Base-by-base conservation (phyloP, 1,140 invertebrate genomes). In the Sesamia nonagrioides region DNA sequence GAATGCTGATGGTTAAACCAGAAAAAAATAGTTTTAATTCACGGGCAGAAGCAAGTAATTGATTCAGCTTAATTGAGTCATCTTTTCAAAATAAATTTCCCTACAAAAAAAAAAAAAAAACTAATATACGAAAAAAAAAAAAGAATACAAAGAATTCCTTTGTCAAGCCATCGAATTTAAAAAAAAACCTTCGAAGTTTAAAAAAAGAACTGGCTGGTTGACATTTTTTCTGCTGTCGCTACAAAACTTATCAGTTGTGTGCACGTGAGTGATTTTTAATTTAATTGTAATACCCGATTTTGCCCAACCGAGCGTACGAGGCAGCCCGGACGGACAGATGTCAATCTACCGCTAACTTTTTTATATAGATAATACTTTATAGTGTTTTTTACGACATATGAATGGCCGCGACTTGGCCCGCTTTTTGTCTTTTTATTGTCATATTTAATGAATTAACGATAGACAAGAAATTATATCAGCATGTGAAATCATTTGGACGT, bases 261-360 rank as follows among this genome's bases (percentile, higher is more conserved):
- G 37, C 73, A 86, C 86, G 82, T 90, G 92, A 94, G 80, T 93
- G 92, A 91, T 93, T 94, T 94, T 92, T 92, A 94, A 94, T 92
- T 94, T 93, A 92, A 94, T 94, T 94, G 92, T 93, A 91, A 93
- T 94, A 93, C 92, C 86, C 91, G 92, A 92, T 94, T 93, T 91
- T 87, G 90, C 82, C 61, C 91, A 91, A 87, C 90, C 86, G 86
- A 91, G 77, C 92, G 88, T 89, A 78, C 81, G 87, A 84, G 84
- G 86, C 80, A 80, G 84, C 82, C 82, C 78, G 79, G 84, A 69
- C 83, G 79, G 92, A 92, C 91, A 93, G 86, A 92, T 94, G 92
- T 94, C 92, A 94, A 92, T 90, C 86, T 77, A 84, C 82, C 84
- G 81, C 82, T 82, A 82, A 68, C 50, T 82, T 90, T 86, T 86